These are phyloP conservation scores for Phania funesta DNA, from an alignment of 2,888 invertebrate genomes.

Conservation along the genomic window DNA sequence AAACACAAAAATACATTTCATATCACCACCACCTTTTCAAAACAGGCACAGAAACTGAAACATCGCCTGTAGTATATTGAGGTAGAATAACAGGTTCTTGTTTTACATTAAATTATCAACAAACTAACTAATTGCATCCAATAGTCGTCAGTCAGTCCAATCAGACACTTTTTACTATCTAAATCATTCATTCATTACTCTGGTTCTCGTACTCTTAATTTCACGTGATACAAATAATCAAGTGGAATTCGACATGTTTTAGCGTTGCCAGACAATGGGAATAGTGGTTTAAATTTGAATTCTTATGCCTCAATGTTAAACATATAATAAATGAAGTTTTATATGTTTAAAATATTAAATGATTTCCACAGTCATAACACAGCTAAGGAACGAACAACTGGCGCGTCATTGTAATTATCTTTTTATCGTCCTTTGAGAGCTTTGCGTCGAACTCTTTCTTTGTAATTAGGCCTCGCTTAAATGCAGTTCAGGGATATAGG, in stretches of 20 bases:
- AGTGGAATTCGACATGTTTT: neutral
- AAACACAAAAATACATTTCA: conserved; percentile 37
- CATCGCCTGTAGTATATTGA: neutral
- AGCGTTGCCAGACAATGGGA: conserved; percentile 15
- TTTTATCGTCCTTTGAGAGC: too few species aligned
- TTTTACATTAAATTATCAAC: conserved; percentile 14
- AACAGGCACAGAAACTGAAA: conserved; percentile 1
- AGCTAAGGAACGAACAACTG: too few species aligned
- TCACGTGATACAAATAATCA: conserved; percentile 10
- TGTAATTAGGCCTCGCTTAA: too few species aligned
- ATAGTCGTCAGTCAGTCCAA: neutral
- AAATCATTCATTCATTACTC: conserved; percentile 9
- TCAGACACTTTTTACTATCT: conserved; percentile 23
- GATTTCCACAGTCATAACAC: too few species aligned
- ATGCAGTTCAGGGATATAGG: too few species aligned
- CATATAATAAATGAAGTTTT: too few species aligned
- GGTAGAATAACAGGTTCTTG: conserved; percentile 9
- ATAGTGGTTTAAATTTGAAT: neutral
- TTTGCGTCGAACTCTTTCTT: too few species aligned
- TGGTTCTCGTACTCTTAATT: neutral
- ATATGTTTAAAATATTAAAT: too few species aligned
- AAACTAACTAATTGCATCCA: neutral
- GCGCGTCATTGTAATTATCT: too few species aligned
- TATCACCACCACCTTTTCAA: conserved; percentile 54
- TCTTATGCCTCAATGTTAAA: neutral